Percentiles rank a stretch among this genome's conserved stretches.
Conservation (phyloP, 2,888 invertebrate genomes). For the Eudemis profundana region DNA sequence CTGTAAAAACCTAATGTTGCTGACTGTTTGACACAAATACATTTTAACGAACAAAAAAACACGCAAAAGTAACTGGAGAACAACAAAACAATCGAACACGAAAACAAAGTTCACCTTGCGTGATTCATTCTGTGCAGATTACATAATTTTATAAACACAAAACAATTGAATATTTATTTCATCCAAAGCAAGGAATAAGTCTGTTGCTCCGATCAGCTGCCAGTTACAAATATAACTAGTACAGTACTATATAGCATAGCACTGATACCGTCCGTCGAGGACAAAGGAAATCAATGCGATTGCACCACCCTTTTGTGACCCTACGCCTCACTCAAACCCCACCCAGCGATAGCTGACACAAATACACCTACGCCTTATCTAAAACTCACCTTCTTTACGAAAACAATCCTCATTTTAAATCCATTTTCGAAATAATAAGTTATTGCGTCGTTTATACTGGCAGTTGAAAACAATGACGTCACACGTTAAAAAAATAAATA, state of each 20-base stretch:
- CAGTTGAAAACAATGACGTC: slow-evolving; percentile 87
- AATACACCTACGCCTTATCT: slow-evolving; percentile 54
- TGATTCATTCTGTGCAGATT: slow-evolving; percentile 50
- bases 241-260: slow-evolving; percentile 50
- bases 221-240: slow-evolving; percentile 50
- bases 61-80: slow-evolving; percentile 4
- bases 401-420: slow-evolving; percentile 80
- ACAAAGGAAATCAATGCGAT: slow-evolving; percentile 83
- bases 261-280: slow-evolving; percentile 67
- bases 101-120: slow-evolving; percentile 38
- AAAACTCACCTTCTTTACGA: slow-evolving; percentile 71
- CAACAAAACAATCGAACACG: slow-evolving; percentile 32
- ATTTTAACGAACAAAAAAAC: slow-evolving; percentile 23
- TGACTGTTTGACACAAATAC: not conserved
- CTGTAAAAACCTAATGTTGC: not conserved
- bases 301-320: slow-evolving; percentile 52
- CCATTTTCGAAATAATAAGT: slow-evolving; percentile 80
- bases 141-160: slow-evolving; percentile 62
- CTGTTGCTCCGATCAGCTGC: slow-evolving; percentile 71
- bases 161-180: slow-evolving; percentile 54
- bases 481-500: slow-evolving; percentile 74
- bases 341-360: slow-evolving; percentile 41
- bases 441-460: slow-evolving; percentile 87
- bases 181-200: slow-evolving; percentile 46
- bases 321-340: slow-evolving; percentile 44